phyloP scores from a whole-genome alignment of 2,113 vertebrate species.

The Phyllostomus hastatus region DNA sequence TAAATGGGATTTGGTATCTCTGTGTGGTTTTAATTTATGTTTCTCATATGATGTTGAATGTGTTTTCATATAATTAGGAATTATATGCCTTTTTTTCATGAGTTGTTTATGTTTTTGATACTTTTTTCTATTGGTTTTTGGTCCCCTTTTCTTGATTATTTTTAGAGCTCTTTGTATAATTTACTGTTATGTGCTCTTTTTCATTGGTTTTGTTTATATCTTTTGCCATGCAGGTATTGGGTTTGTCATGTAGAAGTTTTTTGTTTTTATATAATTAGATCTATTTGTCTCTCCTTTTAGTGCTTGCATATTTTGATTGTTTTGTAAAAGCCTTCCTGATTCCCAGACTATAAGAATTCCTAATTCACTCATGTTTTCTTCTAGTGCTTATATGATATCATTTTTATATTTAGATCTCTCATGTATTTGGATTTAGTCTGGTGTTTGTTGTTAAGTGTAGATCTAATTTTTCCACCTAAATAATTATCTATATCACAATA shows the following conservation, averaged over 20 bases:
- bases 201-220: neutral
- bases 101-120: neutral
- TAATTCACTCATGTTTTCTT: constrained; percentile 15
- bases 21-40: neutral
- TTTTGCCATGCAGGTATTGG: neutral
- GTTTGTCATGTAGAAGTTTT: neutral
- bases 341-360: neutral
- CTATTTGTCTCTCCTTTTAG: neutral
- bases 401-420: neutral
- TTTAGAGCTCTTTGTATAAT: neutral
- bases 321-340: neutral
- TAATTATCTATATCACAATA: neutral
- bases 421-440: neutral
- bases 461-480: neutral
- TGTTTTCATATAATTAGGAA: neutral
- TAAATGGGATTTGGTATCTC: neutral
- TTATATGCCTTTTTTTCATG: neutral
- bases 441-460: neutral
- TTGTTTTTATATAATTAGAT: neutral
- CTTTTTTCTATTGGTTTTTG: neutral
- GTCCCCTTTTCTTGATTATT: neutral
- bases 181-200: neutral
- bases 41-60: neutral
- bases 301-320: neutral
- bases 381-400: neutral